These are phyloP conservation scores for Oegoconia quadripuncta DNA, from an alignment of 2,888 invertebrate species.

Conservation along the genomic window DNA sequence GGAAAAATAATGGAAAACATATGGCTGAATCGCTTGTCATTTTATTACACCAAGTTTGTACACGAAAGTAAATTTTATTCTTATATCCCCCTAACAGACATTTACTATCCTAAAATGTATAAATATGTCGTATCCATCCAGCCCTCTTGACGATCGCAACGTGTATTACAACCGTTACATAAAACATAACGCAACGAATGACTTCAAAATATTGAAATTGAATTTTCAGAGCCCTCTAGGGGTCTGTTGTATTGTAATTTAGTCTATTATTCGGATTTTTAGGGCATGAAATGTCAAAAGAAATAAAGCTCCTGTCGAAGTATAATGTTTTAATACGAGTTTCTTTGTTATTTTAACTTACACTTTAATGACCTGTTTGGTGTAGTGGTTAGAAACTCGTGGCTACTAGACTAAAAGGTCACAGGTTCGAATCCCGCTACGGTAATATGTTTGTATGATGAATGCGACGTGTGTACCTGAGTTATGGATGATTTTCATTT, in stretches of 20 bases:
- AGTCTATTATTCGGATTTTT: not conserved
- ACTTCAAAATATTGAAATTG: constrained; percentile 51
- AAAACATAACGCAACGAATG: constrained; percentile 50
- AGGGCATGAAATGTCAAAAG: not conserved
- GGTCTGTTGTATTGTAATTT: constrained; percentile 33
- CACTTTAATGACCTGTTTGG: no score
- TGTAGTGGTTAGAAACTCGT: no score
- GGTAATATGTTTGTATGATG: no score
- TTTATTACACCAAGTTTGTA: constrained; percentile 35
- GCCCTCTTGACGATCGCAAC: constrained; percentile 28
- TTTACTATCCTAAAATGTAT: constrained; percentile 37
- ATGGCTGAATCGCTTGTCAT: no score
- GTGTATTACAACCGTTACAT: constrained; percentile 53
- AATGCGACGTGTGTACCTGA: no score
- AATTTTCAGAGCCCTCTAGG: constrained; percentile 54
- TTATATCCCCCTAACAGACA: constrained; percentile 35
- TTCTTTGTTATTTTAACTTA: no score
- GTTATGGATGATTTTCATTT: no score
- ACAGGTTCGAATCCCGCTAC: no score
- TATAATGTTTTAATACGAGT: no score
- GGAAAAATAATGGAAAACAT: no score
- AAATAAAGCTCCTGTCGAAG: no score
- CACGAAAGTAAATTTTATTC: constrained; percentile 46
- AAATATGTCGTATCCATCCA: constrained; percentile 28
- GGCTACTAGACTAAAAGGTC: no score